Base-by-base conservation (phyloP, 2,888 invertebrate species). In the Eilema griseolum region DNA sequence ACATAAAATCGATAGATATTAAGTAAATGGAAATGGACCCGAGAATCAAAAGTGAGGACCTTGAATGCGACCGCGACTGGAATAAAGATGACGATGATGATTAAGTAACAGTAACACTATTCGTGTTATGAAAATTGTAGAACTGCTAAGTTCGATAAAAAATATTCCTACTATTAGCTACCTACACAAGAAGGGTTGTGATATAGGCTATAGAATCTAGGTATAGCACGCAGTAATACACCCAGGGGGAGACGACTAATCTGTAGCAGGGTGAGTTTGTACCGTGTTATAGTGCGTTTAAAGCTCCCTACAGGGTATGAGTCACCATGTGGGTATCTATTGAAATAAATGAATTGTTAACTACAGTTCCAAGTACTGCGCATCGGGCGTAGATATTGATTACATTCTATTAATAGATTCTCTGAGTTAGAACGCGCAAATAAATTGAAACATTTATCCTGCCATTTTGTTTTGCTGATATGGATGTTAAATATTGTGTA, bases 171-270 rank as follows among this genome's bases (percentile, higher is more conserved):
- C 57, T 4, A 59, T 14, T 14, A 24, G 24, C 26, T 57, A 26
- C 0, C 23, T 59, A 24, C 61, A 28, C 4, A 3, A 11, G 10
- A 28, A 26, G 20, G 20, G 24, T 63, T 7, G 24, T 24, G 7
- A 41, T 7, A 63, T 20, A 63, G 20, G 20, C 26, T 23, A 14
- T 37, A 37, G 16, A 46, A 63, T 63, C 63, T 63, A 63, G 63
- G 20, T 63, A 63, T 41, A 20, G 26, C n/a, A 28, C n/a, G 28
- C 10, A 46, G 12, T 20, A 26, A 52, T 12, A 28, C 26, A 64
- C n/a, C 28, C 52, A 16, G 14, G 23, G 24, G 46, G 46, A 28
- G 12, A 64, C 2, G 4, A 26, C 14, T 59, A 26, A 52, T 24
- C n/a, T 28, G 5, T 41, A 24, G 46, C 26, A 52, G 52, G 28